These are phyloP conservation scores for Aviceda subcristata DNA, from an alignment of 2,113 vertebrate species.

Conservation along the genomic window DNA sequence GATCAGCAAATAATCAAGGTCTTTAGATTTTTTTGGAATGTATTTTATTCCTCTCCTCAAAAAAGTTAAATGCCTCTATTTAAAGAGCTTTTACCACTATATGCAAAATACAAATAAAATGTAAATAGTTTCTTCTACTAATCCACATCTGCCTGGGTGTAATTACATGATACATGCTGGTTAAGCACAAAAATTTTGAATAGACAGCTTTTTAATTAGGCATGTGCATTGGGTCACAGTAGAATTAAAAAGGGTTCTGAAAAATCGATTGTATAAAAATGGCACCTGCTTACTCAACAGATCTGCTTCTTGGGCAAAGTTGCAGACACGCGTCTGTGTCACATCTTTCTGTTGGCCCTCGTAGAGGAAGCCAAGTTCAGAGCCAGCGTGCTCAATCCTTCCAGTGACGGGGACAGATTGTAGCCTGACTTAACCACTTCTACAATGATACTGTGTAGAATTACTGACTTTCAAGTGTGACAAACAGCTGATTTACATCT, in stretches of 20 bases:
- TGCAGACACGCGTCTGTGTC: background rate
- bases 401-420: background rate
- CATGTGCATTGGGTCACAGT: conserved; percentile 48
- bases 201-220: conserved; percentile 65
- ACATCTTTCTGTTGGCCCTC: background rate
- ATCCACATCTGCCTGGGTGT: conserved; percentile 69
- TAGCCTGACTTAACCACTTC: background rate
- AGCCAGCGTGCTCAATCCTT: background rate
- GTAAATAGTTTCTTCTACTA: conserved; percentile 58
- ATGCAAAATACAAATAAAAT: conserved; percentile 67
- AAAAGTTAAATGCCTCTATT: conserved; percentile 61
- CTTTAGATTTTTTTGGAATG: conserved; percentile 60
- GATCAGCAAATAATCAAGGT: conserved; percentile 71
- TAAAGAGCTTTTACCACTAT: conserved; percentile 64
- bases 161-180: conserved; percentile 68
- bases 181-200: conserved; percentile 57
- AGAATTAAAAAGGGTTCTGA: conserved; percentile 17
- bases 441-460: background rate
- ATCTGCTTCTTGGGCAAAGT: background rate
- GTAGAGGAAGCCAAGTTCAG: background rate
- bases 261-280: conserved; percentile 4
- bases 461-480: background rate
- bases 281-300: conserved; percentile 7
- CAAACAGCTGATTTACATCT: background rate
- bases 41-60: conserved; percentile 39